Conservation (phyloP, 1,140 invertebrate species). For the Acyrthosiphon pisum region DNA sequence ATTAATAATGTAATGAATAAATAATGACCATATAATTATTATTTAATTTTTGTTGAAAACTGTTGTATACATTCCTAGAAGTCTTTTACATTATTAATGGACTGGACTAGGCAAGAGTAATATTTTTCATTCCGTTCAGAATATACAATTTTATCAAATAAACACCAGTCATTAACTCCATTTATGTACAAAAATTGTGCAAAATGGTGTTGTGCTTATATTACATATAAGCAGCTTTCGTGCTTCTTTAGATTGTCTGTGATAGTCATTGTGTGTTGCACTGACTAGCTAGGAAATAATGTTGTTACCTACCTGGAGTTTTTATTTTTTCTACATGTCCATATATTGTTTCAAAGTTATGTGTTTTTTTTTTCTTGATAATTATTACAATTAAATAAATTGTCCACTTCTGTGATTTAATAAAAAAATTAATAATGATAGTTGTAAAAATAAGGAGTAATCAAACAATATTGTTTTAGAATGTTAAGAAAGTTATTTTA, state of each 20-base stretch:
- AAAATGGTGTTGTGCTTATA: background rate
- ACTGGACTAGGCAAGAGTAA: background rate
- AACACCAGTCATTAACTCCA: background rate
- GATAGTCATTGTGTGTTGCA: slow-evolving; percentile 32
- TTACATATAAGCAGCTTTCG: background rate
- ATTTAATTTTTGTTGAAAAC: slow-evolving; percentile 31
- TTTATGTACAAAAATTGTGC: background rate
- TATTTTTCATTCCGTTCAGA: slow-evolving; percentile 20
- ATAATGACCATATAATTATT: slow-evolving; percentile 26
- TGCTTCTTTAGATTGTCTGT: slow-evolving; percentile 49
- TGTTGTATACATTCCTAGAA: slow-evolving; percentile 41
- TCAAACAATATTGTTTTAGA: background rate
- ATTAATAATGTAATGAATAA: slow-evolving; percentile 35
- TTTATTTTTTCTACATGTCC: slow-evolving; percentile 41
- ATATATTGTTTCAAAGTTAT: slow-evolving; percentile 5
- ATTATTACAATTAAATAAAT: background rate
- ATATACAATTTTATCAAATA: background rate
- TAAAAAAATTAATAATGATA: background rate
- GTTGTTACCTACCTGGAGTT: slow-evolving; percentile 44
- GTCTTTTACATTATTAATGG: background rate
- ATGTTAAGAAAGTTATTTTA: slow-evolving; percentile 37
- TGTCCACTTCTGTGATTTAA: slow-evolving; percentile 49
- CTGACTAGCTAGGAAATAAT: slow-evolving; percentile 39
- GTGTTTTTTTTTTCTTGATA: slow-evolving; percentile 3
- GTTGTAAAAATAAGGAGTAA: background rate